A percentile compares a stretch with the other conserved stretches of the same genome.
phyloP scores from a whole-genome alignment of 2,113 vertebrate genomes.

The Cettia cetti region DNA sequence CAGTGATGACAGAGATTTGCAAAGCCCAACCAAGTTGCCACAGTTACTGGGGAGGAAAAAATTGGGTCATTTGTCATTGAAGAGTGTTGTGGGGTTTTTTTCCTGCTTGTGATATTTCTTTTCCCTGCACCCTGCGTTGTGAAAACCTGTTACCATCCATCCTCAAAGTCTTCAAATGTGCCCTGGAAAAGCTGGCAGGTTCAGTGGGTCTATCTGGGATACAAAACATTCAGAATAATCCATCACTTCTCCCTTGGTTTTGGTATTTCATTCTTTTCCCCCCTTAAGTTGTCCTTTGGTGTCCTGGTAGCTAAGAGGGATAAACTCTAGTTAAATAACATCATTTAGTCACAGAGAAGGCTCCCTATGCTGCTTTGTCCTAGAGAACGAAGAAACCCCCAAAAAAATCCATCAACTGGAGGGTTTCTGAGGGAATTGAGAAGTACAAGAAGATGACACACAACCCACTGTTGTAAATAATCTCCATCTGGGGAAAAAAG shows the following conservation, averaged over 20 bases:
- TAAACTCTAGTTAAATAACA: background rate
- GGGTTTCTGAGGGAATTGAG: background rate
- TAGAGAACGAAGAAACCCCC: background rate
- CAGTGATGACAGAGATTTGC: background rate
- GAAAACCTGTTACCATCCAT: background rate
- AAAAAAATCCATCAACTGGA: background rate
- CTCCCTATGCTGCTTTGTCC: background rate
- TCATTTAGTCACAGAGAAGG: background rate
- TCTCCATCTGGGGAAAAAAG: background rate
- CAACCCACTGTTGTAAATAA: background rate
- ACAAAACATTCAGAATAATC: background rate
- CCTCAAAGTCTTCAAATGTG: background rate
- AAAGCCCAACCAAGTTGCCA: background rate
- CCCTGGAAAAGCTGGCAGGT: background rate
- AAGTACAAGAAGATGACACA: background rate
- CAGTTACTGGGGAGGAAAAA: slow-evolving; percentile 16
- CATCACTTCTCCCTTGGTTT: background rate
- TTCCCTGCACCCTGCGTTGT: background rate
- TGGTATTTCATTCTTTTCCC: background rate
- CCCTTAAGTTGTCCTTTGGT: background rate
- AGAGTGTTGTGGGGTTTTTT: background rate
- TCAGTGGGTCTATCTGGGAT: background rate
- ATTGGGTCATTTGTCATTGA: background rate
- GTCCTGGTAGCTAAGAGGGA: background rate
- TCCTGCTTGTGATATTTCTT: background rate